Base-by-base conservation (phyloP, 2,888 invertebrate genomes). In the Monoplex corrugatus region DNA sequence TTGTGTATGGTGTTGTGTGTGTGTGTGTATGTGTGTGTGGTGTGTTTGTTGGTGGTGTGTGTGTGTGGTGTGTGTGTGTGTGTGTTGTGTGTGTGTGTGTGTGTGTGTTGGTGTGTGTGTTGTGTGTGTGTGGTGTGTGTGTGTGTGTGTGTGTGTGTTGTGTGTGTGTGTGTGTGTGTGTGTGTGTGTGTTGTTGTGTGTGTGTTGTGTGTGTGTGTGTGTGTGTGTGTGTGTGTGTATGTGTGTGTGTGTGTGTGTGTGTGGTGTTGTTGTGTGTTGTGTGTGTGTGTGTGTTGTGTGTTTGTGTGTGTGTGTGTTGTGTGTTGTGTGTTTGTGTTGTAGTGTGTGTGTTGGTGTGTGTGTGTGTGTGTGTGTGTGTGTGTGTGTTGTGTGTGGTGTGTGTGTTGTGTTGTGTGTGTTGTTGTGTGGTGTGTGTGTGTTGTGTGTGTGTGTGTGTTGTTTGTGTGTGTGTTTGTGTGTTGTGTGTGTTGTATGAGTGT, bases 291-390 rank as follows among this genome's bases (percentile, higher is more conserved):
- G 50, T 50, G 50, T 13, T 50, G 19, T 50, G 50, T 50, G 50
- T 50, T n/a, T n/a, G 93, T 94, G 89, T 89, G 78, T 0, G 6
- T n/a, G n/a, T n/a, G n/a, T n/a, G n/a, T n/a, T n/a, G 50, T 19
- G 45, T 16, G 40, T 13, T 40, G 86, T 63, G 68, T 19, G 75
- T 3, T 28, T 23, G 72, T 19, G 45, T 40, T 38, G 38, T 28
- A 28, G 63, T 63, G 45, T 40, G 63, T 38, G n/a, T 40, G 63
- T 63, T 28, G 3, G 84, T 35, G 84, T 38, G 3, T 10, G 35
- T 2, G 5, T 35, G 13, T 3, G 5, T 28, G 72, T 72, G 72
- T 28, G 72, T 72, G 72, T 28, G 72, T 72, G 72, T 28, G 72
- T 72, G 72, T 28, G 72, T 72, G 72, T 72, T n/a, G 72, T 72